phyloP scores from a whole-genome alignment of 2,888 invertebrate genomes.

The Electrophaes corylata region DNA sequence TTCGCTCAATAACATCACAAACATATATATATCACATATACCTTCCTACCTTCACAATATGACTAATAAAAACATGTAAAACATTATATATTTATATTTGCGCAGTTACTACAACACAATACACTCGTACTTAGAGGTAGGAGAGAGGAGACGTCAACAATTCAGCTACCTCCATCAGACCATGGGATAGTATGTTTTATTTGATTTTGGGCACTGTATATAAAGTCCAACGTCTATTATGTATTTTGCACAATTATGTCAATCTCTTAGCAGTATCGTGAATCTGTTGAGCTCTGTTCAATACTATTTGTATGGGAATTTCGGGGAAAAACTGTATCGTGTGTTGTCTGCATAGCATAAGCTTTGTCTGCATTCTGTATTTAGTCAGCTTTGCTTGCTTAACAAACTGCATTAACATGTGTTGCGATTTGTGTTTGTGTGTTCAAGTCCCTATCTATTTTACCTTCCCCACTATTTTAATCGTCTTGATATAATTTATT shows the following conservation, averaged over 20 bases:
- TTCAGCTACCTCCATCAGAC: conserved; percentile 72
- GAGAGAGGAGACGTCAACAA: conserved; percentile 69
- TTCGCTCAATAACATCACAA: conserved; percentile 33
- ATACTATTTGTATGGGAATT: conserved; percentile 1
- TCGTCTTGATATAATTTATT: conserved; percentile 22
- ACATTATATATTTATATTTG: conserved; percentile 63
- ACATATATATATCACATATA: conserved; percentile 31
- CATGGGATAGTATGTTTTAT: conserved; percentile 71
- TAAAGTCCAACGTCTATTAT: conserved; percentile 48
- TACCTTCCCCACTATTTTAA: conserved; percentile 35
- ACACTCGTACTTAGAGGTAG: conserved; percentile 80
- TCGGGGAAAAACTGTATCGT: conserved; percentile 1
- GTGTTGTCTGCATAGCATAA: conserved; percentile 22
- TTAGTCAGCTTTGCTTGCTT: conserved; percentile 46
- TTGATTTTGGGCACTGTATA: conserved; percentile 69
- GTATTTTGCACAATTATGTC: background rate
- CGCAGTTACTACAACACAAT: conserved; percentile 80
- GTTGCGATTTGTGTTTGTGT: conserved; percentile 84
- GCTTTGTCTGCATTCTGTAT: conserved; percentile 30
- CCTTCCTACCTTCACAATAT: conserved; percentile 26
- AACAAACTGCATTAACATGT: conserved; percentile 62
- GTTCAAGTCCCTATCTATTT: conserved; percentile 53
- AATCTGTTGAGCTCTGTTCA: background rate
- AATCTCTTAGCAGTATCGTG: background rate
- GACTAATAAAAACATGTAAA: conserved; percentile 51